phyloP scores from a whole-genome alignment of 2,888 invertebrate genomes.

The Agriopis marginaria region DNA sequence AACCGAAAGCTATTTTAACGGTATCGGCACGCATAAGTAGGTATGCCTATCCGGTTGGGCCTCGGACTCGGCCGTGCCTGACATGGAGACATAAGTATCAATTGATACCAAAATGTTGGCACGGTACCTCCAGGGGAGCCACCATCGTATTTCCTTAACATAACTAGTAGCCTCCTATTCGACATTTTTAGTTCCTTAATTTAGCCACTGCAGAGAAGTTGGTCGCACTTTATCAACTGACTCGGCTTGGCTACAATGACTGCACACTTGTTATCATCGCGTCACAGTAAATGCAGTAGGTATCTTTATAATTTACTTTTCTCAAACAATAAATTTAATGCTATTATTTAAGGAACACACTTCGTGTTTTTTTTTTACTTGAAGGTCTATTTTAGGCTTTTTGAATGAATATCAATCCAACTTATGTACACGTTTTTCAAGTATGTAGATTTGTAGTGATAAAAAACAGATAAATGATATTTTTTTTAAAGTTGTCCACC shows the following conservation, averaged over 20 bases:
- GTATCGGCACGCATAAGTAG: not conserved
- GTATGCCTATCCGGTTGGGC: constrained; percentile 10
- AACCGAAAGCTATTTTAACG: constrained; percentile 15
- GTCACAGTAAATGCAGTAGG: too few species aligned
- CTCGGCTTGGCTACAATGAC: not conserved
- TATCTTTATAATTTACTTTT: too few species aligned
- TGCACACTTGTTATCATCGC: not conserved
- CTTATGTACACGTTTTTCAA: too few species aligned
- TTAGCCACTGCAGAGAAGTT: not conserved
- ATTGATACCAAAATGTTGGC: not conserved
- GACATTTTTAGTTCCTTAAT: not conserved
- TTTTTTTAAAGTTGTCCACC: too few species aligned
- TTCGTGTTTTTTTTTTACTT: too few species aligned
- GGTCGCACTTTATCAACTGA: not conserved
- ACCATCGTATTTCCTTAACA: not conserved
- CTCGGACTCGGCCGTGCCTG: not conserved
- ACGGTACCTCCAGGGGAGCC: not conserved
- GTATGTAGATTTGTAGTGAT: too few species aligned
- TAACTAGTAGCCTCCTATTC: not conserved
- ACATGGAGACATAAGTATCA: not conserved
- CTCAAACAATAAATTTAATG: too few species aligned
- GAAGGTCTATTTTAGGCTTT: too few species aligned
- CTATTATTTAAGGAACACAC: too few species aligned
- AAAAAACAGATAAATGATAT: too few species aligned
- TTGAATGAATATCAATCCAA: too few species aligned